Evolutionary conservation across 2,888 invertebrate species (phyloP), one percentile per base, ranked within the genome.

Genomic region (Laspeyria flexula): DNA sequence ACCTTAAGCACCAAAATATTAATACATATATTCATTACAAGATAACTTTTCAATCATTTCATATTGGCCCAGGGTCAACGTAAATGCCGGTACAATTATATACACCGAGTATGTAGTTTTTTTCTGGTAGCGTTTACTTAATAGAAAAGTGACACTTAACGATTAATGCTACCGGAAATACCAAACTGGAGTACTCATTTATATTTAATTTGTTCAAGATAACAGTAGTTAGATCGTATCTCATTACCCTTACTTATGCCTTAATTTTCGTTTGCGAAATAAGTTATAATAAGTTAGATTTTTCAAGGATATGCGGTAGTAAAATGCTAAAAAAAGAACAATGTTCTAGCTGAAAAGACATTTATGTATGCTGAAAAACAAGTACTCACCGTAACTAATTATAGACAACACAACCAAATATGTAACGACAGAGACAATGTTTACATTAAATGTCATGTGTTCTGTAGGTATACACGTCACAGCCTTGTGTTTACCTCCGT

Each of bases 371-470:
- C 42, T 39, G 35, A 40, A 37, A 46, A 47, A n/a, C 33, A 33
- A 9, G 46, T 58, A 37, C 37, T 35, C 27, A 43, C 43, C 41
- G 30, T 35, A 37, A 49, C 58, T 50, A 63, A 68, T 63, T 54
- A 47, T 46, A 56, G 46, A 52, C 41, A 58, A 50, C 34, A 51
- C 42, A 41, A 53, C 48, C 41, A 67, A 60, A 61, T 61, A 61
- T 67, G 64, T 67, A 34, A 47, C 33, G 33, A 11, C 18, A 39
- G 43, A 44, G 49, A 61, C 56, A 55, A 63, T 60, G 45, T 71
- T 71, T 56, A 51, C 61, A 55, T 54, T 48, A 54, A 41, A 30
- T 52, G 45, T 46, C 46, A 53, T 55, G 40, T 30, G 44, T 45
- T 37, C 10, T 39, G 30, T 43, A 43, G 46, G 51, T 34, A 57